Base-by-base conservation (phyloP, 2,113 vertebrate species). In the Epinephelus fuscoguttatus region DNA sequence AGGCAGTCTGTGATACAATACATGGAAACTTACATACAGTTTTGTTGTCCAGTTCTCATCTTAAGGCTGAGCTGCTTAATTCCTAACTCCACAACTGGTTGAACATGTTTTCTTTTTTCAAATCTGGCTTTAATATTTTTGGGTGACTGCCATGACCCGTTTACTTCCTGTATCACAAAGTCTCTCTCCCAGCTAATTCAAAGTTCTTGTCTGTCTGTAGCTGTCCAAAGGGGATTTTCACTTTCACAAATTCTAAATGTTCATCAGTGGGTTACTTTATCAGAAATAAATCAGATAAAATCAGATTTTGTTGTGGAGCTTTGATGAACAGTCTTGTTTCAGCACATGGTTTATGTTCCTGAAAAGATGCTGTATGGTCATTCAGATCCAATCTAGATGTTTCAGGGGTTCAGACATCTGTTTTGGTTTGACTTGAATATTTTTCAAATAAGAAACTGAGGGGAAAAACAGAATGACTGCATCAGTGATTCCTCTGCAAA, bases 61-160 rank as follows among this genome's bases (percentile, higher is more conserved):
- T 70, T 62, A 79, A 76, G 17, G 60, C 67, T 62, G 50, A 82
- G 33, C 49, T 57, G 21, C 5, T 50, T 21, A 67, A 86, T 64
- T 73, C 14, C 61, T 85, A 33, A 30, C 61, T 64, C 21, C 25
- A 63, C n/a, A 64, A 25, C 23, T 66, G 52, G 53, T 49, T 64
- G 50, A 50, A 68, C 50, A 66, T 73, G 59, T 83, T 83, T 77
- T 52, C 13, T 73, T 72, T 80, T 21, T 50, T 81, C 23, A 47
- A 19, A 78, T 81, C 50, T 63, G 76, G 42, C 42, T 88, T 72
- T 71, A 64, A 61, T 47, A 40, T 83, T 75, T 88, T 84, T 86
- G 87, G 87, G 27, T 64, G 68, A 73, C 63, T 84, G 59, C 17
- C 82, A 85, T 74, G 75, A 79, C 70, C 75, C 74, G 64, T 67